These are phyloP conservation scores for Sinopyrophorus schimmeli DNA, from an alignment of 2,888 invertebrate species.

Conservation along the genomic window DNA sequence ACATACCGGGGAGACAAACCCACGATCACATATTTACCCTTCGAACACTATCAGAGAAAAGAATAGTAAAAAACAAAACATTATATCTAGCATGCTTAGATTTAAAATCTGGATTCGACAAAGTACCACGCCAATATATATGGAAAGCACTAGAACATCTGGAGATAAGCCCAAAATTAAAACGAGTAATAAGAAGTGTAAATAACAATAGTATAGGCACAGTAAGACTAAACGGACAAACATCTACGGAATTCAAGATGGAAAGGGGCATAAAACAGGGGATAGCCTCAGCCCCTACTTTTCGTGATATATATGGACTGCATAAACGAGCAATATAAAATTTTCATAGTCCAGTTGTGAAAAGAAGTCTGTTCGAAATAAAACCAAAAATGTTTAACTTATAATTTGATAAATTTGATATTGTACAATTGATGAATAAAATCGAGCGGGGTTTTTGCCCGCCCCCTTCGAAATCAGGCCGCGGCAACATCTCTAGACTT, in stretches of 20 bases:
- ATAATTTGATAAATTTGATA: too few relatives aligned
- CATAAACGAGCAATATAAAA: constrained; percentile 1
- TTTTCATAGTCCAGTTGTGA: too few relatives aligned
- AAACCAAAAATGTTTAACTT: too few relatives aligned
- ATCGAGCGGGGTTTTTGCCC: too few relatives aligned
- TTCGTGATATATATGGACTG: constrained; percentile 2
- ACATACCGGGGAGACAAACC: constrained; percentile 1
- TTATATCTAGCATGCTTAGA: neutral
- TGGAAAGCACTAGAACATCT: constrained; percentile 2
- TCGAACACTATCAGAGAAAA: neutral
- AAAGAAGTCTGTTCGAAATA: too few relatives aligned
- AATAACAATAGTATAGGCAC: constrained; percentile 1
- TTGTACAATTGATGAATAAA: too few relatives aligned
- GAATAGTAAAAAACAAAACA: neutral
- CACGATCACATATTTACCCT: constrained; percentile 5
- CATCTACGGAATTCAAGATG: neutral
- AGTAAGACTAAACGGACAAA: too few relatives aligned
- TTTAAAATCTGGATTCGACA: constrained; percentile 5
- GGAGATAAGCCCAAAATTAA: neutral
- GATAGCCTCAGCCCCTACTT: neutral
- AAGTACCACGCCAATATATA: neutral
- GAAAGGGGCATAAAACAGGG: neutral
- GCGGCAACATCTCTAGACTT: too few relatives aligned
- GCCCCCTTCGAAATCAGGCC: too few relatives aligned
- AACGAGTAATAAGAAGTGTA: neutral